Conservation (phyloP, 2,797 vertebrate species). For the Hypotaenidia philippensis region DNA sequence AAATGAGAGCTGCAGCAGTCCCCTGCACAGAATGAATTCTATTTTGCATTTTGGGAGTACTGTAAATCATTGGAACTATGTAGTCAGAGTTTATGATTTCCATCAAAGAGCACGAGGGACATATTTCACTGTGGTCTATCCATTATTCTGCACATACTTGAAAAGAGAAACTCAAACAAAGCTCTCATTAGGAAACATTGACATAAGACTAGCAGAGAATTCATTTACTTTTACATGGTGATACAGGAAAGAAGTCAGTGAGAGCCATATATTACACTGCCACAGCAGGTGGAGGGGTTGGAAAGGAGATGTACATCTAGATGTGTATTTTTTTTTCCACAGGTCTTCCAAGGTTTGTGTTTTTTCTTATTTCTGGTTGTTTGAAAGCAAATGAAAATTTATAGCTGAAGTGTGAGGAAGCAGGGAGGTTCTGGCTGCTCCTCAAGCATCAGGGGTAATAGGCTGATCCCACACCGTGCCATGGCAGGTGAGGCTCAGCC, state of each 20-base stretch:
- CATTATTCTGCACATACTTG: slow-evolving; percentile 59
- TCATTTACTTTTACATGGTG: slow-evolving; percentile 43
- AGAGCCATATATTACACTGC: slow-evolving; percentile 10
- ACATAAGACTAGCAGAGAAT: slow-evolving; percentile 55
- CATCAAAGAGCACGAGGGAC: slow-evolving; percentile 42
- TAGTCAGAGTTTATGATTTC: slow-evolving; percentile 66
- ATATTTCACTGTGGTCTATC: slow-evolving; percentile 52
- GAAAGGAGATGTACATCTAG: slow-evolving; percentile 8
- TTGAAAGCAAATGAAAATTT: slow-evolving; percentile 18
- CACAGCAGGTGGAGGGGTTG: neutral
- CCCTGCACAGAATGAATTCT: neutral
- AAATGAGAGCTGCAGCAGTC: neutral
- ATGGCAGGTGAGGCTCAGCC: too few relatives aligned
- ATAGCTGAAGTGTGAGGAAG: neutral
- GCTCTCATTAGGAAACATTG: slow-evolving; percentile 66
- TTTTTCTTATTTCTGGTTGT: slow-evolving; percentile 10
- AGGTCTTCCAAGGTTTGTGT: neutral
- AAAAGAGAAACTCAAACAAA: slow-evolving; percentile 68
- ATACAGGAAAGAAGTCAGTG: neutral
- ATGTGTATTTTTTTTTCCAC: neutral
- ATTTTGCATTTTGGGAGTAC: slow-evolving; percentile 55
- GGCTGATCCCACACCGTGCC: accelerated
- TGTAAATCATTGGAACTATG: slow-evolving; percentile 53
- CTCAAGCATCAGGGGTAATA: neutral
- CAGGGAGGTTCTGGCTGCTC: neutral